Evolutionary conservation across 35 echinoderm and acorn worm species (phyloP), one percentile per base, ranked within the genome.

Genomic region (Ptychodera flava): DNA sequence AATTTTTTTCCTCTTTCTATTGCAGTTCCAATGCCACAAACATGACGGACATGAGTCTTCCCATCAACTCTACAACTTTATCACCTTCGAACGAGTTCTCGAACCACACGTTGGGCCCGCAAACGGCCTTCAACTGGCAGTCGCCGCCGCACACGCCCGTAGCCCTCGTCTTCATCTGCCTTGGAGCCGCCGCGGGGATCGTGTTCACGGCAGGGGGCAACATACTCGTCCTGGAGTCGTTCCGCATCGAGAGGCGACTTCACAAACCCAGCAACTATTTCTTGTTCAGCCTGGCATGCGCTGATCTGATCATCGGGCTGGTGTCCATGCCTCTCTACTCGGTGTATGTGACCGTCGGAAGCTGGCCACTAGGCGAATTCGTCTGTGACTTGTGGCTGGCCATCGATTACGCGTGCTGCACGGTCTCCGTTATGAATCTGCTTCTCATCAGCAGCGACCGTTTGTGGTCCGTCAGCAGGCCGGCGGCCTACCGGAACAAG

Each of bases 221-320:
- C 80, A 91, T 99, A 79, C 85, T 99, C 38, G 96, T 99, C 33
- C 84, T 99, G 85, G 82, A 92, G 31, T 94, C 96, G 77, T 99
- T 99, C 77, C 88, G 91, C 12, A 89, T 99, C 16, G 96, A 99
- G 80, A 37, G 96, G 32, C 96, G 96, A 31, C 89, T 99, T 29
- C 92, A 93, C 33, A 94, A 94, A 84, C 96, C 96, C 1, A 99
- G 96, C 80, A 99, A 99, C 85, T 99, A 99, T 86, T 99, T 99
- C 86, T 85, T 99, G 30, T 84, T 99, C 15, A 99, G 96, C 87
- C 90, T 99, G 32, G 96, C 96, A 1, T 90, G 90, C 29, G 96
- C 96, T 29, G 96, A 99, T 64, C 90, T 99, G 1, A 99, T 99
- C 85, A 99, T 99, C 33, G 96, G 96, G 64, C 53, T 94, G 1